Percentiles rank a stretch among this genome's conserved stretches.
Conservation (phyloP, 2,888 invertebrate species). For the Cybosia mesomella region DNA sequence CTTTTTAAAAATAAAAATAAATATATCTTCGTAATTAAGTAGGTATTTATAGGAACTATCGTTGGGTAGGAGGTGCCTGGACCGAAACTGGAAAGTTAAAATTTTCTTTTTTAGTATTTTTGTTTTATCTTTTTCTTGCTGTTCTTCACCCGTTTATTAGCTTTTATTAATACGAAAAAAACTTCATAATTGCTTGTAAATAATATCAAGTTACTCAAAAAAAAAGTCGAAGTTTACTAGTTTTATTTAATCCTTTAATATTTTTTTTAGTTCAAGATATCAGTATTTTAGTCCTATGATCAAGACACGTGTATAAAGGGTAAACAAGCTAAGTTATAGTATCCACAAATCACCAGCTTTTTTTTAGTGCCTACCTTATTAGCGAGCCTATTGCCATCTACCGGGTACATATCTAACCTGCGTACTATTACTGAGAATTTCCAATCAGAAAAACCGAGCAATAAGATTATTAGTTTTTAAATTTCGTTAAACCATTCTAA, state of each 20-base stretch:
- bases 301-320: too few relatives aligned
- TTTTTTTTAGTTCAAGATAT: too few relatives aligned
- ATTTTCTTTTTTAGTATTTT: not conserved
- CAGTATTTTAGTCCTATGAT: too few relatives aligned
- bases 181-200: too few relatives aligned
- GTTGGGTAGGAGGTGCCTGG: conserved; percentile 86
- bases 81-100: conserved; percentile 58
- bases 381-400: not conserved
- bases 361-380: not conserved
- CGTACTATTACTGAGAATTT: not conserved
- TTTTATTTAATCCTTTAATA: too few relatives aligned
- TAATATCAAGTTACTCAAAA: too few relatives aligned
- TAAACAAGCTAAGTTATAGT: too few relatives aligned
- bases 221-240: too few relatives aligned
- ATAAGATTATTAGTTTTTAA: not conserved
- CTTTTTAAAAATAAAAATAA: conserved; percentile 78
- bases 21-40: conserved; percentile 82
- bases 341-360: not conserved
- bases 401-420: not conserved
- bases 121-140: not conserved
- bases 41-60: conserved; percentile 88
- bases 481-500: not conserved
- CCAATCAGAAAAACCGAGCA: not conserved
- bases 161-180: not conserved
- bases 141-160: conserved; percentile 62